Percentiles rank a stretch among this genome's conserved stretches.
Conservation (phyloP, 2,113 vertebrate species). For the Phasianus colchicus region DNA sequence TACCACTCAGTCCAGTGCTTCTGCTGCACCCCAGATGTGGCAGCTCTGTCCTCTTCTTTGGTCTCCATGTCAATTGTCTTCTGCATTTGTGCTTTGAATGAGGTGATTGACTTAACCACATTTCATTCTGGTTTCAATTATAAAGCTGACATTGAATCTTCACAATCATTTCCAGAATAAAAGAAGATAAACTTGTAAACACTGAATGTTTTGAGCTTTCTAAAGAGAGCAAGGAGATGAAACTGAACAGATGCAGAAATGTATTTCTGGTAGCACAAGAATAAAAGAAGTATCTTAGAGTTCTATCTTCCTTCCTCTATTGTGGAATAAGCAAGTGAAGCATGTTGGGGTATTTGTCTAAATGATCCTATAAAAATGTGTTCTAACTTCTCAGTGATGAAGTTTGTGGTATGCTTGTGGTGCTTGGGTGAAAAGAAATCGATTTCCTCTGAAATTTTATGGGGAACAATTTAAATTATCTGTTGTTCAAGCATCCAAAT, state of each 20-base stretch:
- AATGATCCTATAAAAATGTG: neutral
- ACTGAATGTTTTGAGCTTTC: slow-evolving; percentile 14
- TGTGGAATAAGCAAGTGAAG: neutral
- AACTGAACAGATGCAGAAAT: neutral
- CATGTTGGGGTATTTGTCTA: neutral
- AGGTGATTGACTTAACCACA: neutral
- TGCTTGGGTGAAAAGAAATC: neutral
- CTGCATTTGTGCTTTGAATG: neutral
- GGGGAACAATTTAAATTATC: neutral
- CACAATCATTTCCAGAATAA: slow-evolving; percentile 22
- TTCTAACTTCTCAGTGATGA: neutral
- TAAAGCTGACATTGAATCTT: neutral
- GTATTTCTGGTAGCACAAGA: neutral
- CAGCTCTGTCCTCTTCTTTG: neutral
- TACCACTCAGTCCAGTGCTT: neutral
- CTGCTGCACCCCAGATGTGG: neutral
- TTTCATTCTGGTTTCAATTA: slow-evolving; percentile 26
- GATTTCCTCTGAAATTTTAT: neutral
- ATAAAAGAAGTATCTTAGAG: neutral
- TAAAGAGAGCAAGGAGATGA: neutral
- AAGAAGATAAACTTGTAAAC: slow-evolving; percentile 24
- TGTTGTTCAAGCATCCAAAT: neutral
- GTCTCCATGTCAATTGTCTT: neutral
- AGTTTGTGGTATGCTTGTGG: neutral
- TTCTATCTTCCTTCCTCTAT: neutral